A percentile compares a stretch with the other conserved stretches of the same genome.
phyloP scores from a whole-genome alignment of 2,888 invertebrate species.

The Conops quadrifasciatus region DNA sequence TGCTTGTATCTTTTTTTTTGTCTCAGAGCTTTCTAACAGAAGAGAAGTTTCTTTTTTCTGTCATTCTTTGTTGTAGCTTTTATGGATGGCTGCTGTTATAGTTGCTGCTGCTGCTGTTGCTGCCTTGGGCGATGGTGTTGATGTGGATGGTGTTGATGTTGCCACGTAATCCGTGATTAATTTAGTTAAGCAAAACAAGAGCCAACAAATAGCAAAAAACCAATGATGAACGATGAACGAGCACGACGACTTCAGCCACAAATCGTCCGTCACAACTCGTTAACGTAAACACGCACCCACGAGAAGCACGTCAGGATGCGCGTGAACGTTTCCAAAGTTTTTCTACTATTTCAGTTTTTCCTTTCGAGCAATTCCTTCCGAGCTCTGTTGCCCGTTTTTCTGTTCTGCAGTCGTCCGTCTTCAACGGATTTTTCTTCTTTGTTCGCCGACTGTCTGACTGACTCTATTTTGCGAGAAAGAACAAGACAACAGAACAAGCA shows the following conservation, averaged over 20 bases:
- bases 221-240: not conserved
- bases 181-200: conserved; percentile 7
- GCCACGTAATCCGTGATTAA: conserved; percentile 12
- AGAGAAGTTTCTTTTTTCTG: too few relatives aligned
- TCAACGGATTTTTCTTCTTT: too few relatives aligned
- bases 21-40: not conserved
- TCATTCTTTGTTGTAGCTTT: too few relatives aligned
- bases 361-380: not conserved
- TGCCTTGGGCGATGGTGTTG: not conserved
- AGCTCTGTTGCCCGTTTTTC: not conserved
- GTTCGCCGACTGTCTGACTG: not conserved
- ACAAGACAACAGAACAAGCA: too few relatives aligned
- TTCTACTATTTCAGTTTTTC: not conserved
- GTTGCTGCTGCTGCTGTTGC: too few relatives aligned
- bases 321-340: not conserved
- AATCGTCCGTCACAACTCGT: conserved; percentile 14
- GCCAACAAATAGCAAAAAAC: not conserved
- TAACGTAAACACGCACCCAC: not conserved
- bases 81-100: too few relatives aligned
- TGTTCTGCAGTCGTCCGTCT: conserved; percentile 17
- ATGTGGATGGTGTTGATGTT: not conserved
- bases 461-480: not conserved
- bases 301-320: conserved; percentile 4
- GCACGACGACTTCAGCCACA: conserved; percentile 12
- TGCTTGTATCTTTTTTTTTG: not conserved